phyloP scores from a whole-genome alignment of 1,140 invertebrate genomes.

The Proctacanthus coquilletti region DNA sequence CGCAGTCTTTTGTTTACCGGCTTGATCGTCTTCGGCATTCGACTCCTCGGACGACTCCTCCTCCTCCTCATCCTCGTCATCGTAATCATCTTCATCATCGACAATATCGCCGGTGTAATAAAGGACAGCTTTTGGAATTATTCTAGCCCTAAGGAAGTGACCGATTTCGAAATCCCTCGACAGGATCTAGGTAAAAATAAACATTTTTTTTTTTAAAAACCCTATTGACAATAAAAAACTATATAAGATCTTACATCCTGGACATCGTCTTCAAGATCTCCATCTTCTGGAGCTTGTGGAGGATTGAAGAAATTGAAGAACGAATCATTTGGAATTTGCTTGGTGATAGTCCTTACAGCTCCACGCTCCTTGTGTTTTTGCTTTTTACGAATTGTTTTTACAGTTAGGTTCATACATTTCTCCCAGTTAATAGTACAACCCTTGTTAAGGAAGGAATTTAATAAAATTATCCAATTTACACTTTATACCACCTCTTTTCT shows the following conservation, averaged over 20 bases:
- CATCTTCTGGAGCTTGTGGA: conserved; percentile 49
- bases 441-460: conserved; percentile 22
- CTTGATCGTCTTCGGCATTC: conserved; percentile 28
- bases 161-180: conserved; percentile 94
- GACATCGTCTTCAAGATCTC: conserved; percentile 54
- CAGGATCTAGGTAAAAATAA: conserved; percentile 41
- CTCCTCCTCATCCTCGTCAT: conserved; percentile 27
- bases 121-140: conserved; percentile 83
- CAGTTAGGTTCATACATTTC: conserved; percentile 91
- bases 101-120: conserved; percentile 82
- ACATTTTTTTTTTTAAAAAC: neutral
- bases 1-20: conserved; percentile 10
- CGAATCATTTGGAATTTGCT: conserved; percentile 84
- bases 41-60: conserved; percentile 27
- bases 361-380: conserved; percentile 95
- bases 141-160: conserved; percentile 88
- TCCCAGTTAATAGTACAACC: conserved; percentile 89
- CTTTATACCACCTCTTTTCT: conserved; percentile 4
- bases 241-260: conserved; percentile 26
- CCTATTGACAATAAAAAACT: conserved; percentile 8
- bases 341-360: conserved; percentile 81
- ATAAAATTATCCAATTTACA: conserved; percentile 12
- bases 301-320: conserved; percentile 99
- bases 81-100: conserved; percentile 60
- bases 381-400: conserved; percentile 94